Base-by-base conservation (phyloP, 2,888 invertebrate species). In the Desoria tigrina region DNA sequence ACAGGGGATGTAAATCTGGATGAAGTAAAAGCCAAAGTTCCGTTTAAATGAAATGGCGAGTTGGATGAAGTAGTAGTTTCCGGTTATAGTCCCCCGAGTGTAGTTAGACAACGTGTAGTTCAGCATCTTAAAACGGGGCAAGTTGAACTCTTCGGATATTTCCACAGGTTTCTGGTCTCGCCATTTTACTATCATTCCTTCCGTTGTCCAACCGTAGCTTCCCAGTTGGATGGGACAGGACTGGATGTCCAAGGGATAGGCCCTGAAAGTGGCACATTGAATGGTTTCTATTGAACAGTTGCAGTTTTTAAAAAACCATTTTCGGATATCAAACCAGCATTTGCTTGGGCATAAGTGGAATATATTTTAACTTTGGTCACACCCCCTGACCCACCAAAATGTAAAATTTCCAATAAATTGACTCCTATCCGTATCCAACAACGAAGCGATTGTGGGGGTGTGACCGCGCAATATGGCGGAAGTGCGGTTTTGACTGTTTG, bases 1-100 rank as follows among this genome's bases (percentile, higher is more conserved):
- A 53, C 66, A 68, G 1, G 75, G 75, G 7, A 66, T n/a, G 42
- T 75, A 75, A n/a, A 73, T 69, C 42, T 72, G 72, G 37, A 71
- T 71, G 21, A 74, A 42, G 59, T 74, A 74, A 58, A 60, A 74
- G 2, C 72, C 59, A 18, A 45, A 59, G 2, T 59, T 18, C 27
- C 59, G 23, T 45, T 45, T 27, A n/a, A 59, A 59, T 2, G 45
- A 21, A 24, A 59, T 59, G 7, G 26, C 50, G 2, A 59, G 27
- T 6, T 18, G 24, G 26, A 59, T 28, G 28, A 45, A 59, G 3
- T 26, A 49, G 28, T 59, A 59, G 18, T 24, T 49, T 2, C 59
- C 59, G 11, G 59, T 49, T 9, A 26, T 3, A 2, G 59, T 59
- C 16, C 11, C 26, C 9, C 28, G n/a, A 2, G 14, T 24, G 28